phyloP scores from a whole-genome alignment of 2,113 vertebrate species.

The Diadophis punctatus region DNA sequence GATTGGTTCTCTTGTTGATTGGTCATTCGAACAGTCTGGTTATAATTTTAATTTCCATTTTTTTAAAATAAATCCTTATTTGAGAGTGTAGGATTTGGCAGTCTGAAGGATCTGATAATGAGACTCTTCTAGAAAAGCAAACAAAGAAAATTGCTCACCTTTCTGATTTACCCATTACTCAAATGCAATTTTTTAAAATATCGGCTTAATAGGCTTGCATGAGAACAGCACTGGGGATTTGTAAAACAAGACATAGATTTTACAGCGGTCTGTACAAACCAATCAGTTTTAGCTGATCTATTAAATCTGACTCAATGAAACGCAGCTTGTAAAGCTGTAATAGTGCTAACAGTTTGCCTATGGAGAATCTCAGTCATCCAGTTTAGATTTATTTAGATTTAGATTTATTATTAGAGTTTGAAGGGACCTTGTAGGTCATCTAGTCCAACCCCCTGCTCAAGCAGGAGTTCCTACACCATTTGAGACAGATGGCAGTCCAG shows the following conservation, averaged over 20 bases:
- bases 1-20: too few species aligned
- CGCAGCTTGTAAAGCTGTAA: neutral
- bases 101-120: neutral
- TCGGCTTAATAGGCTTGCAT: neutral
- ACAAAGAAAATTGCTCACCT: neutral
- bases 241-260: neutral
- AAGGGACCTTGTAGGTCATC: too few species aligned
- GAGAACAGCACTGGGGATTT: neutral
- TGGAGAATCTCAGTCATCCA: too few species aligned
- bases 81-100: neutral
- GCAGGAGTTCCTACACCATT: too few species aligned
- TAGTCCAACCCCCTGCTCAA: too few species aligned
- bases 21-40: too few species aligned
- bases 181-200: too few species aligned
- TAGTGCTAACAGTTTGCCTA: too few species aligned
- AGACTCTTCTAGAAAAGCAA: neutral
- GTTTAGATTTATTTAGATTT: too few species aligned
- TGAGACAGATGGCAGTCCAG: too few species aligned
- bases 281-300: neutral
- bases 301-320: neutral
- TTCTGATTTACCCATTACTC: neutral
- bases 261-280: neutral
- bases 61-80: neutral
- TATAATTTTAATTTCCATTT: too few species aligned
- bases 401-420: too few species aligned